Conservation (phyloP, 2,888 invertebrate genomes). For the Pediacus dermestoides region DNA sequence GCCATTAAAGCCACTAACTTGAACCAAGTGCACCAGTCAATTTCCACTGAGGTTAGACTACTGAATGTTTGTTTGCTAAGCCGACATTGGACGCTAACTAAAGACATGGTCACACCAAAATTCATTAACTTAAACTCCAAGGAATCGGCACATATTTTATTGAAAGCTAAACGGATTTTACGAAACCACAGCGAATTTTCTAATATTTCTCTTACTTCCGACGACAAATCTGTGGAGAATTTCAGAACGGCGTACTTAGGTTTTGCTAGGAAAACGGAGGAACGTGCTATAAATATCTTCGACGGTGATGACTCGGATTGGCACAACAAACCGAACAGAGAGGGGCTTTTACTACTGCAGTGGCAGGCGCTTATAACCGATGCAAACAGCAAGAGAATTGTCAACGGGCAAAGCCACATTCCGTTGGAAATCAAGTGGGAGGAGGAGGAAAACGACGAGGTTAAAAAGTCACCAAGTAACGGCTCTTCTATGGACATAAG, state of each 20-base stretch:
- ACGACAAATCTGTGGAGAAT: constrained; percentile 33
- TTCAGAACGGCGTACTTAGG: constrained; percentile 47
- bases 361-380: constrained; percentile 51
- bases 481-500: constrained; percentile 27
- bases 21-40: constrained; percentile 60
- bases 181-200: constrained; percentile 39
- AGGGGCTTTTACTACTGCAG: constrained; percentile 43
- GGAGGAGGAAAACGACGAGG: constrained; percentile 49
- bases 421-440: constrained; percentile 56
- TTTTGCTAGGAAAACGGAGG: constrained; percentile 48
- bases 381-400: constrained; percentile 53
- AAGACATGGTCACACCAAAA: constrained; percentile 39
- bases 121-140: constrained; percentile 51
- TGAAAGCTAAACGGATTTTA: constrained; percentile 49
- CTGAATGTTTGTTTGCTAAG: constrained; percentile 61
- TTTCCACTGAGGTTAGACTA: constrained; percentile 56
- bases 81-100: constrained; percentile 57
- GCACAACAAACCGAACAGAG: constrained; percentile 26
- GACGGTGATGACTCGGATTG: constrained; percentile 27
- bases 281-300: constrained; percentile 39
- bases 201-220: constrained; percentile 40
- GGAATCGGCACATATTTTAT: constrained; percentile 54
- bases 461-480: constrained; percentile 26
- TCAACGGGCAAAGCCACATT: constrained; percentile 68
- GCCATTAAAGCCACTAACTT: constrained; percentile 68